Evolutionary conservation across 2,113 vertebrate genomes (phyloP), one percentile per base, ranked within the genome.

Genomic region (Theropithecus gelada): DNA sequence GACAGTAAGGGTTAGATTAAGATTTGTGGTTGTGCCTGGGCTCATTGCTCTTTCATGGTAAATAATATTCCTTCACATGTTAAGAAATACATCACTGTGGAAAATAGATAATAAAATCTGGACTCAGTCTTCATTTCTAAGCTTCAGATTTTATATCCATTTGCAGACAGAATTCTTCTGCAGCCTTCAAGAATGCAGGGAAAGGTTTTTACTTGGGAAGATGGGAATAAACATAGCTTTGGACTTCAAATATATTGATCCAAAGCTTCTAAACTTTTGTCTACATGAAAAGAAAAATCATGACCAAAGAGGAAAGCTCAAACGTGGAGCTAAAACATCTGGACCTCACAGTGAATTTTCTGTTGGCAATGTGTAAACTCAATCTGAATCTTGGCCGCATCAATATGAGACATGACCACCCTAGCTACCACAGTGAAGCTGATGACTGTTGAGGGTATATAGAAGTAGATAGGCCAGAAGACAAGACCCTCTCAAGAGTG

Each of bases 201-300:
- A 64, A 16, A 30, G 25, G 0, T 6, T 1, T 72, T 57, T 22
- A 68, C 25, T 38, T 35, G 45, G 17, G 9, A 32, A 55, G 79
- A 70, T 61, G 72, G 57, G 40, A 20, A 45, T 68, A 85, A 66
- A 80, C 25, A 45, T 70, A 61, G 30, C 3, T 91, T 96, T 96
- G 35, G 22, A 72, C 6, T 86, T 88, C 61, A 6, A 48, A 35
- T 75, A n/a, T 78, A 95, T 38, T 35, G 38, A 93, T 82, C 35
- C 18, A 75, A 93, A 79, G 18, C 38, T 55, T 86, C 50, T 85
- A 95, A 84, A 80, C 17, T 55, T 73, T 80, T 50, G 4, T 73
- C 50, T 88, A 79, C 4, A 52, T 92, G 17, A 75, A 66, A 89
- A 76, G 10, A 92, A 97, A 95, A 93, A 35, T 50, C 20, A 90